Conservation (phyloP, 2,113 vertebrate genomes). For the Siniperca chuatsi region DNA sequence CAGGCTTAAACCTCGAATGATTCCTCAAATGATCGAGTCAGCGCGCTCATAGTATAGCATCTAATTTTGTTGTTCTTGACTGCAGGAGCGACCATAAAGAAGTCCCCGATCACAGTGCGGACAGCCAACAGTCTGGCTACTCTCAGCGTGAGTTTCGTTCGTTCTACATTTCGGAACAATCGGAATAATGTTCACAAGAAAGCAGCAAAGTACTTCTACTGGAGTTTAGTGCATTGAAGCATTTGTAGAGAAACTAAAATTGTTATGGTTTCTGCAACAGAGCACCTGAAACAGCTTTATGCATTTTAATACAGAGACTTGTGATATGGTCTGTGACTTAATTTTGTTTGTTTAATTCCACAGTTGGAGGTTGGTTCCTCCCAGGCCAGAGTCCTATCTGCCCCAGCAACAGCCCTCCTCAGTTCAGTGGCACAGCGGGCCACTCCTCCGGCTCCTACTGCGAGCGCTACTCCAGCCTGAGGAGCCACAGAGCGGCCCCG, state of each 20-base stretch:
- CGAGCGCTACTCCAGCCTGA: constrained; percentile 85
- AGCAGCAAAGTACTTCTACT: neutral
- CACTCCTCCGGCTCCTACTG: constrained; percentile 86
- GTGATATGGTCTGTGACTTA: neutral
- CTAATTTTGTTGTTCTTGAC: constrained; percentile 17
- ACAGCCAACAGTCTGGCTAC: constrained; percentile 85
- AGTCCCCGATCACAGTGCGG: constrained; percentile 77
- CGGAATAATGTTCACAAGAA: neutral
- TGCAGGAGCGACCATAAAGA: constrained; percentile 87
- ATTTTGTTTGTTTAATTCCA: neutral
- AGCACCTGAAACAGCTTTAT: neutral
- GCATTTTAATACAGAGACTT: neutral
- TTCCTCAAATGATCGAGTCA: neutral
- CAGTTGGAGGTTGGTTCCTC: constrained; percentile 88
- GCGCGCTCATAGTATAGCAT: fast-evolving
- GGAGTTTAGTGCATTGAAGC: no score
- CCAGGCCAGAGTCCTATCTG: constrained; percentile 84
- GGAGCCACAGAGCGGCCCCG: constrained; percentile 82
- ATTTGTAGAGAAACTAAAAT: neutral
- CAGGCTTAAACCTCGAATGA: fast-evolving
- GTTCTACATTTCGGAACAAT: neutral
- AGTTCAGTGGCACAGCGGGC: constrained; percentile 80
- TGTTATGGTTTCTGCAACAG: no score
- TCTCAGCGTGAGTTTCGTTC: constrained; percentile 82
- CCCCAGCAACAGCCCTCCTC: constrained; percentile 85